Conservation (phyloP, 2,888 invertebrate species). For the Oscheius onirici region DNA sequence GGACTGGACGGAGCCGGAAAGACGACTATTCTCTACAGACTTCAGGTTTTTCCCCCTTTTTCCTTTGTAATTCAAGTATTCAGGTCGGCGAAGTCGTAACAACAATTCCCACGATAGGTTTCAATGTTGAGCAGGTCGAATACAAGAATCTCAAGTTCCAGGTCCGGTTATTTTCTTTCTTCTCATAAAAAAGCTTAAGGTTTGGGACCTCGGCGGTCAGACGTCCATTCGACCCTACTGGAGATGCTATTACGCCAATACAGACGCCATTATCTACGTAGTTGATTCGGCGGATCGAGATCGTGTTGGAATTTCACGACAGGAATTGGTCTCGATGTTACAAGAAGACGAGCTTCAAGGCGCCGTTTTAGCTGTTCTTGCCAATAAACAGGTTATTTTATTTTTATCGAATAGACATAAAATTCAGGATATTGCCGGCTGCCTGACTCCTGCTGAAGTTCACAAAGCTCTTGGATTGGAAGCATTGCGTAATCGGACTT, state of each 20-base stretch:
- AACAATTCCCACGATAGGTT: slow-evolving; percentile 88
- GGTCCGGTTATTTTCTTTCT: slow-evolving; percentile 36
- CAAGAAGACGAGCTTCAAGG: slow-evolving; percentile 87
- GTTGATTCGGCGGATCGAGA: slow-evolving; percentile 95
- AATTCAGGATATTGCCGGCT: slow-evolving; percentile 91
- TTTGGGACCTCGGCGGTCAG: slow-evolving; percentile 97
- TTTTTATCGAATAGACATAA: neutral
- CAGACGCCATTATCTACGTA: slow-evolving; percentile 99
- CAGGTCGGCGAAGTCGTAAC: slow-evolving; percentile 69
- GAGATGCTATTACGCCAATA: slow-evolving; percentile 99
- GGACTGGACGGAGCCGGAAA: slow-evolving; percentile 79
- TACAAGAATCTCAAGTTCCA: slow-evolving; percentile 99
- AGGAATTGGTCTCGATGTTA: slow-evolving; percentile 74
- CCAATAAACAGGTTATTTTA: slow-evolving; percentile 82
- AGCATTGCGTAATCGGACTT: slow-evolving; percentile 92
- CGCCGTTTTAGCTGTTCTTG: slow-evolving; percentile 93
- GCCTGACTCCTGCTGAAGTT: slow-evolving; percentile 92
- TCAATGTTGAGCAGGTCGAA: slow-evolving; percentile 98
- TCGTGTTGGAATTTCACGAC: slow-evolving; percentile 97
- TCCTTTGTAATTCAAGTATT: neutral
- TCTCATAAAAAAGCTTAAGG: slow-evolving; percentile 75
- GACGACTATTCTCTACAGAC: slow-evolving; percentile 93
- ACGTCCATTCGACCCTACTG: slow-evolving; percentile 97
- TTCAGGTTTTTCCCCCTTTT: slow-evolving; percentile 82
- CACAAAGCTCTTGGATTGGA: slow-evolving; percentile 94